Conservation (phyloP, 2,888 invertebrate genomes). For the Atherix ibis region DNA sequence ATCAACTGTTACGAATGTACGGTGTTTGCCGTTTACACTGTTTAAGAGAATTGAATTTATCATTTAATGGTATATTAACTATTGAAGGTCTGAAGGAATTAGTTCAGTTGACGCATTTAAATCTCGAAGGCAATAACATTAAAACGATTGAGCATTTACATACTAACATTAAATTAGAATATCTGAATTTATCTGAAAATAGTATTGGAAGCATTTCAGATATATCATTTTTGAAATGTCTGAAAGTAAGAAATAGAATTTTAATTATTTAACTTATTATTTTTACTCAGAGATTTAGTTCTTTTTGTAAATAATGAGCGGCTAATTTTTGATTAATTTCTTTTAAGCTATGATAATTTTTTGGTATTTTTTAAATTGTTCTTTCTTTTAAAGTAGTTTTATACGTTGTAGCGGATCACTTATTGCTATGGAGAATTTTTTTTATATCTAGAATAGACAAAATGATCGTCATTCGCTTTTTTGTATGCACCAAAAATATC, state of each 20-base stretch:
- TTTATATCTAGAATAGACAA: too few species aligned
- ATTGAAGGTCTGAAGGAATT: conserved; percentile 83
- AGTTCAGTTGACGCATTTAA: conserved; percentile 60
- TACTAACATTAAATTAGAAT: conserved; percentile 63
- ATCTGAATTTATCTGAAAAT: conserved; percentile 79
- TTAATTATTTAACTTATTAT: conserved; percentile 4
- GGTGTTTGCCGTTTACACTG: conserved; percentile 66
- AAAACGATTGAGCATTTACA: conserved; percentile 85
- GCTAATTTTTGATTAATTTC: too few species aligned
- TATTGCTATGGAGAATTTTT: too few species aligned
- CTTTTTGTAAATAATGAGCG: background rate
- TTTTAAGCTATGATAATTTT: conserved; percentile 3
- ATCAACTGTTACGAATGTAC: conserved; percentile 76
- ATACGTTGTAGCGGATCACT: too few species aligned
- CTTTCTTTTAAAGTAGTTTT: too few species aligned
- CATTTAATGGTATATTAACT: conserved; percentile 74
- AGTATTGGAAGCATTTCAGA: conserved; percentile 72
- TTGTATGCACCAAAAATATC: too few species aligned
- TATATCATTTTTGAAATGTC: conserved; percentile 61
- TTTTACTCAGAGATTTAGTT: background rate
- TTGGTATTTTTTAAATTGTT: too few species aligned
- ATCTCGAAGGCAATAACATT: conserved; percentile 77
- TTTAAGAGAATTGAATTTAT: conserved; percentile 64
- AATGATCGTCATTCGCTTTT: too few species aligned
- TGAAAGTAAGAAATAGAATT: conserved; percentile 53